Evolutionary conservation across 1,140 invertebrate species (phyloP), one percentile per base, ranked within the genome.

Genomic region (Tyrophagus putrescentiae): DNA sequence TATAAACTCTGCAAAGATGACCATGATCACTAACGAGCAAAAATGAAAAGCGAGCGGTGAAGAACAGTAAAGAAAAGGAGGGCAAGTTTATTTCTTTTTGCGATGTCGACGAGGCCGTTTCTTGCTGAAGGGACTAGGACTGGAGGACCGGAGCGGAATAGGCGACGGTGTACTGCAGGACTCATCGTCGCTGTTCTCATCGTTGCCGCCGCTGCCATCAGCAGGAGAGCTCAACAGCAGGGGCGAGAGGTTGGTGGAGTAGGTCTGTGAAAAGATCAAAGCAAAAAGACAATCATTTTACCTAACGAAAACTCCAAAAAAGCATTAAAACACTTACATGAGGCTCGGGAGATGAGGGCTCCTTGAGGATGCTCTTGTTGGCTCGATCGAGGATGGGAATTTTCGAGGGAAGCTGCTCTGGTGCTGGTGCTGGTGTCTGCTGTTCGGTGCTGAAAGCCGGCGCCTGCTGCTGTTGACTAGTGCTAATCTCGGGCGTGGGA

Each of bases 111-210:
- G 7, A 21, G 23, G 45, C 9, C 56, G 31, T 27, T 57, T 57
- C 32, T 57, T 57, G 31, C 56, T 33, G 31, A 57, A 57, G 21
- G 56, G 56, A 6, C 11, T 52, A 7, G 56, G 56, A 50, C 33
- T 52, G 3, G 56, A 57, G 29, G 56, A 33, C 4, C 56, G 29
- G 21, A 57, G 13, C 9, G 56, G 56, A 18, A 57, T 57, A 27
- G 56, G 56, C 7, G 45, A 48, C 23, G 45, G 45, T 25, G n/a
- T 36, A 41, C 44, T 18, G 9, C 33, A 33, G 5, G 23, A 33
- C 9, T 9, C 28, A 41, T 33, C 56, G 31, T 33, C n/a, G n/a
- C n/a, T n/a, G n/a, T n/a, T n/a, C n/a, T n/a, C 31, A 7, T 33
- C 28, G 7, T n/a, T 33, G 4, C 18, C 25, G 6, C 44, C 33